Evolutionary conservation across 2,797 vertebrate species (phyloP).

Genomic region (Pagetopsis macropterus): DNA sequence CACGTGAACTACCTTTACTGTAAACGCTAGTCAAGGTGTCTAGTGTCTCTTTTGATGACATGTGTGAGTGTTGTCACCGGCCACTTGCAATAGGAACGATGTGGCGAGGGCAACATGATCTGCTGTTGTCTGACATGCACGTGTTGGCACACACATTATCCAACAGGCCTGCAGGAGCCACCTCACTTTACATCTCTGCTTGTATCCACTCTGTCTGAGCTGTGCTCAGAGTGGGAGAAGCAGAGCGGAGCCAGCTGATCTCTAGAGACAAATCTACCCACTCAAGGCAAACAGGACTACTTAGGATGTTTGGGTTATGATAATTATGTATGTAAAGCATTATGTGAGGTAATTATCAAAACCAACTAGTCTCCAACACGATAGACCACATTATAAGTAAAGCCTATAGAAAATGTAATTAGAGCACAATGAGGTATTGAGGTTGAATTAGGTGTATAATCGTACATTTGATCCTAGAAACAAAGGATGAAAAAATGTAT

Average conservation of each 20-base stretch:
- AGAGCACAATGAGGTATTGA: not conserved
- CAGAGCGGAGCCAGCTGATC: slow-evolving; percentile 31
- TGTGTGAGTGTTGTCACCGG: slow-evolving; percentile 56
- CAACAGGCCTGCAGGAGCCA: slow-evolving; percentile 31
- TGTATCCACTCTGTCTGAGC: slow-evolving; percentile 43
- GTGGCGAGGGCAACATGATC: slow-evolving; percentile 65
- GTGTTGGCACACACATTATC: slow-evolving; percentile 47
- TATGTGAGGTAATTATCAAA: not conserved
- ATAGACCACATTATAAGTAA: not conserved
- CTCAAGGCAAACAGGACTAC: not conserved
- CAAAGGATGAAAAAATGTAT: not conserved
- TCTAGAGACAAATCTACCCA: slow-evolving; percentile 1
- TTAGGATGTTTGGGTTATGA: not conserved
- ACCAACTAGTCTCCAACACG: not conserved
- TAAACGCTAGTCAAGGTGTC: slow-evolving; percentile 30
- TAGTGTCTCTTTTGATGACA: slow-evolving; percentile 59
- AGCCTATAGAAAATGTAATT: slow-evolving; percentile 3
- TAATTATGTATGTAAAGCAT: not conserved
- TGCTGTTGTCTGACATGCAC: slow-evolving; percentile 57
- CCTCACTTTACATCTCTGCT: slow-evolving; percentile 37
- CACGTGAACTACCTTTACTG: slow-evolving; percentile 21
- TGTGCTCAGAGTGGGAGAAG: slow-evolving; percentile 45
- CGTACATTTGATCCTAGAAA: not conserved
- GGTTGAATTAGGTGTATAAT: not conserved
- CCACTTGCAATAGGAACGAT: slow-evolving; percentile 39